Conservation (phyloP, 2,797 vertebrate genomes). For the Lepus townsendii region DNA sequence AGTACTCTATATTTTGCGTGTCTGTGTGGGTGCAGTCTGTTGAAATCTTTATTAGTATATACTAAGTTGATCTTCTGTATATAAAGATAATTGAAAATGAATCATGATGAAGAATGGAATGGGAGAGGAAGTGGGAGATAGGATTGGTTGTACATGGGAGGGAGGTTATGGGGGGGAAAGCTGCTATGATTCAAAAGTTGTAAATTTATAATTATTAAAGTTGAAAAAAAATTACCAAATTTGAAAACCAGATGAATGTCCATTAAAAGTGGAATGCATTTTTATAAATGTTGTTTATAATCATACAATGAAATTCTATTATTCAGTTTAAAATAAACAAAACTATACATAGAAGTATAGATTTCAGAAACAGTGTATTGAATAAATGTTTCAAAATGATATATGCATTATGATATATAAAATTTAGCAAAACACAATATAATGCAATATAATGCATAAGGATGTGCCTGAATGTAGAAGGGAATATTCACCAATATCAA, state of each 20-base stretch:
- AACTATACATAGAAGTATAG: neutral
- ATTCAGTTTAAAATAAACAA: neutral
- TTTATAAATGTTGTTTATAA: neutral
- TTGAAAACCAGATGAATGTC: neutral
- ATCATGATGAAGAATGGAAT: no score
- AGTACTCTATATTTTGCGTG: no score
- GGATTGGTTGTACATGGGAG: no score
- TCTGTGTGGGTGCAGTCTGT: no score
- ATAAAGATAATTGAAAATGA: no score
- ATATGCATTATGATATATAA: neutral
- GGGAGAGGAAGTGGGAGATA: no score
- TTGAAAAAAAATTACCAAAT: no score
- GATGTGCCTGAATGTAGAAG: neutral
- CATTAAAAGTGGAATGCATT: neutral
- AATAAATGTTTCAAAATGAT: constrained; percentile 1
- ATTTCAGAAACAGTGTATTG: neutral
- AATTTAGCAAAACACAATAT: neutral
- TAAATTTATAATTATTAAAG: no score
- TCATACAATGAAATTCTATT: neutral
- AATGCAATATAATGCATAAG: neutral
- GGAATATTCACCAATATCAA: neutral
- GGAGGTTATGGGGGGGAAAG: no score
- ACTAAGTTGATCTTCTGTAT: no score
- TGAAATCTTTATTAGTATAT: no score
- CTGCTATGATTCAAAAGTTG: no score